Conservation (phyloP, 2,113 vertebrate genomes). For the Amphilophus citrinellus region DNA sequence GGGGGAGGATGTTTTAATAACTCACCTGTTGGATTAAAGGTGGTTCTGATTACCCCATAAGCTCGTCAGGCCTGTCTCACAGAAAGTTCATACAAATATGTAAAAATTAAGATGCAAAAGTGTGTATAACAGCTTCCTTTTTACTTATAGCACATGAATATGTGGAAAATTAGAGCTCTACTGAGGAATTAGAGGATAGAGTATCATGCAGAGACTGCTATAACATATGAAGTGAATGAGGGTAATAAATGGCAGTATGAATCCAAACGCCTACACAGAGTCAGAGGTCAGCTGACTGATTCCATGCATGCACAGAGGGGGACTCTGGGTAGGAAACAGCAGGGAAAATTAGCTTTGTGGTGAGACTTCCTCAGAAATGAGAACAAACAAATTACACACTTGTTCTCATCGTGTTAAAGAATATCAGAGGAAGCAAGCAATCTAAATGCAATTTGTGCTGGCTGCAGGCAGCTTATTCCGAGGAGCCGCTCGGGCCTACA, state of each 20-base stretch:
- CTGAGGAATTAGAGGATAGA: too few relatives aligned
- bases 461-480: slow-evolving; percentile 27
- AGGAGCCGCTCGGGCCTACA: slow-evolving; percentile 6
- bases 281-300: background rate
- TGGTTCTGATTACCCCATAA: background rate
- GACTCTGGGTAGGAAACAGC: background rate
- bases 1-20: background rate
- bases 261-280: background rate
- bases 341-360: slow-evolving; percentile 4
- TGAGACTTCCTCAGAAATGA: slow-evolving; percentile 20
- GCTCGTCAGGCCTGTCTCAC: background rate
- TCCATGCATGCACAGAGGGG: background rate
- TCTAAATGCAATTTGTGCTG: slow-evolving; percentile 45
- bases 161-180: background rate
- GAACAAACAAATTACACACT: slow-evolving; percentile 35
- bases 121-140: too few relatives aligned
- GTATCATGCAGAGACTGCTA: background rate
- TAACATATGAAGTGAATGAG: background rate
- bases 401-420: slow-evolving; percentile 15
- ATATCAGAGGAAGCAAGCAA: slow-evolving; percentile 20
- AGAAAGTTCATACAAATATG: too few relatives aligned
- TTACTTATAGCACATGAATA: background rate
- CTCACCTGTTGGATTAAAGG: background rate
- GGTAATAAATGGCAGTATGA: background rate
- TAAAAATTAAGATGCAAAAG: too few relatives aligned